Conservation (phyloP, 2,113 vertebrate genomes). For the Orycteropus afer region DNA sequence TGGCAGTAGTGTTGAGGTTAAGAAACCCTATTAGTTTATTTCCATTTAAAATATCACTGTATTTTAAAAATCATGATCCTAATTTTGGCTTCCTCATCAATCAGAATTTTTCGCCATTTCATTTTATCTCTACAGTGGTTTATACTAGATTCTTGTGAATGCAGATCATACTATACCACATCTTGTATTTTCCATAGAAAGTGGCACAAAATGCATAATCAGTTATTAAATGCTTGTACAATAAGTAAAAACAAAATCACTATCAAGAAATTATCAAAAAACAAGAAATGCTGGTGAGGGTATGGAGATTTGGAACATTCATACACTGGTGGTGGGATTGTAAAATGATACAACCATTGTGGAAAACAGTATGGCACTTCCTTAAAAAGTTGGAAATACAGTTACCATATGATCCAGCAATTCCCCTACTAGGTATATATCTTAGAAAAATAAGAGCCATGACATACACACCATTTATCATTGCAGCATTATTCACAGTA, state of each 20-base stretch:
- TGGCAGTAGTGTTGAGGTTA: not conserved
- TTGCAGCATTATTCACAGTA: too few relatives aligned
- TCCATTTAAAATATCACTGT: conserved; percentile 11
- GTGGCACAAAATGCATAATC: not conserved
- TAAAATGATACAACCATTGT: too few relatives aligned
- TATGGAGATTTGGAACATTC: too few relatives aligned
- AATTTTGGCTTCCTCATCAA: not conserved
- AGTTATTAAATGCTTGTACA: conserved; percentile 19
- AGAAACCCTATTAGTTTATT: not conserved
- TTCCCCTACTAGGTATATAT: too few relatives aligned
- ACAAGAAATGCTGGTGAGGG: too few relatives aligned
- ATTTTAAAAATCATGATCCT: conserved; percentile 21
- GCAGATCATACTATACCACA: not conserved
- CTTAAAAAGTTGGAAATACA: too few relatives aligned
- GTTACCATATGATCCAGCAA: too few relatives aligned
- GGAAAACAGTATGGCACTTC: too few relatives aligned
- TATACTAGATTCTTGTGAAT: not conserved
- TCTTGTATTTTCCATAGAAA: not conserved
- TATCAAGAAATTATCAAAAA: not conserved
- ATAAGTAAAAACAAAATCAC: conserved; percentile 21
- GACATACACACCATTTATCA: too few relatives aligned
- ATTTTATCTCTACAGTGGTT: conserved; percentile 38
- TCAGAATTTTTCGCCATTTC: conserved; percentile 29
- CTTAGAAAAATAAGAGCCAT: too few relatives aligned
- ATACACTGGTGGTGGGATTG: too few relatives aligned